Conservation (phyloP, 2,888 invertebrate genomes). For the Stenotaenia linearis region DNA sequence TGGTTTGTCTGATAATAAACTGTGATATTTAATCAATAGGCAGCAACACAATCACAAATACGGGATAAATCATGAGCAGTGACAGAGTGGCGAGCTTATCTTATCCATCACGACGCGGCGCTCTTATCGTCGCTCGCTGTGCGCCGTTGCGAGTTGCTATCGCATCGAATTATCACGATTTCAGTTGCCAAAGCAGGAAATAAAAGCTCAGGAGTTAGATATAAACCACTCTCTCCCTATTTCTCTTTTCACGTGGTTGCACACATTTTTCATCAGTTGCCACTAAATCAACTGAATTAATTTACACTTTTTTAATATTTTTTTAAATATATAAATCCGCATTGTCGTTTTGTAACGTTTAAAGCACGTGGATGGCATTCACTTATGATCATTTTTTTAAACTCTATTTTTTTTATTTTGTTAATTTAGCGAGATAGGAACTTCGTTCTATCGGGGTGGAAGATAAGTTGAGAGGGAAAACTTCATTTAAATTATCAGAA, state of each 20-base stretch:
- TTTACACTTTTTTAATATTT: not conserved
- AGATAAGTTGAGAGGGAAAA: slow-evolving; percentile 14
- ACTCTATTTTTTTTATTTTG: not conserved
- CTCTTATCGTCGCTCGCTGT: not conserved
- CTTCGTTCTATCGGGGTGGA: not conserved
- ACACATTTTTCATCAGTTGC: not conserved
- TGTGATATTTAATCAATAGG: slow-evolving; percentile 30
- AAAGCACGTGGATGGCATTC: not conserved
- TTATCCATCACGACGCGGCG: slow-evolving; percentile 29
- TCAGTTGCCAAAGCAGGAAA: not conserved
- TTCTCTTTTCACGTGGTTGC: not conserved
- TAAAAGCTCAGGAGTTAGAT: not conserved
- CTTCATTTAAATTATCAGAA: slow-evolving; percentile 30
- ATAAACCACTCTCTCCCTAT: not conserved
- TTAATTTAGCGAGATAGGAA: not conserved
- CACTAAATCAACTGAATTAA: not conserved
- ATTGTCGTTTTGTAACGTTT: no score
- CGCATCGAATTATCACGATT: not conserved
- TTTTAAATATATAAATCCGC: no score
- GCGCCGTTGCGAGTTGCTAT: not conserved
- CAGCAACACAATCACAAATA: slow-evolving; percentile 24
- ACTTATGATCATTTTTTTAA: not conserved
- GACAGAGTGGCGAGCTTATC: slow-evolving; percentile 29
- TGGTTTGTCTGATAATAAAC: not conserved
- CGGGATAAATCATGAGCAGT: slow-evolving; percentile 29